Conservation (phyloP, 2,888 invertebrate genomes). For the Dascillus cervinus region DNA sequence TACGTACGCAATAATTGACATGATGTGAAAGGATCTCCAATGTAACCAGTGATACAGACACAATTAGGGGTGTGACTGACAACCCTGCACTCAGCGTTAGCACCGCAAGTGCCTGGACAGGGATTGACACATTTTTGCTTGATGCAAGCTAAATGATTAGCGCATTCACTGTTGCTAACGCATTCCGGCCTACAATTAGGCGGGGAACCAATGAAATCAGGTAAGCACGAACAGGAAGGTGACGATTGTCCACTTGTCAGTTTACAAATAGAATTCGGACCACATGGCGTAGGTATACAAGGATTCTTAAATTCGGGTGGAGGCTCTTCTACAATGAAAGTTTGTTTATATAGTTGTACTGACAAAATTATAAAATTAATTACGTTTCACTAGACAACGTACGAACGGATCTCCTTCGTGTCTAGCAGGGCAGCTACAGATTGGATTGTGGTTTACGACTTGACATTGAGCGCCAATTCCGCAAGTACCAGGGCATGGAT, state of each 20-base stretch:
- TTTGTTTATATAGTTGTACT: no score
- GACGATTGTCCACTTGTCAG: conserved; percentile 46
- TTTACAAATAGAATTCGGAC: conserved; percentile 54
- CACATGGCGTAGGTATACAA: conserved; percentile 67
- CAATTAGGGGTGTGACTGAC: conserved; percentile 64
- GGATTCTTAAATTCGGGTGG: conserved; percentile 39
- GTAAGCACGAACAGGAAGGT: conserved; percentile 55
- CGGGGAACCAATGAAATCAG: conserved; percentile 55
- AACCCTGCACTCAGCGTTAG: conserved; percentile 63
- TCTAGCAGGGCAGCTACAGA: conserved; percentile 73
- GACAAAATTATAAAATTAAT: no score
- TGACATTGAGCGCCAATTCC: conserved; percentile 53
- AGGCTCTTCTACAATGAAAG: conserved; percentile 19
- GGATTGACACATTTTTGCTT: conserved; percentile 69
- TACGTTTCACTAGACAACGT: conserved; percentile 44
- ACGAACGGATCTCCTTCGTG: conserved; percentile 76
- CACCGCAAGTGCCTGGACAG: conserved; percentile 68
- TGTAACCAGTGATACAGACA: conserved; percentile 51
- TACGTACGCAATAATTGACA: conserved; percentile 38
- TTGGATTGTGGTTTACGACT: conserved; percentile 79
- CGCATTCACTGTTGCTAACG: conserved; percentile 62
- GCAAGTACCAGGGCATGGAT: conserved; percentile 49
- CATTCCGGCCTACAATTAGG: conserved; percentile 70
- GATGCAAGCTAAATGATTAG: conserved; percentile 61
- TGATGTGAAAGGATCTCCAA: conserved; percentile 58